Conservation (phyloP, 64 coral and sea anemone genomes). For the Actinia tenebrosa region DNA sequence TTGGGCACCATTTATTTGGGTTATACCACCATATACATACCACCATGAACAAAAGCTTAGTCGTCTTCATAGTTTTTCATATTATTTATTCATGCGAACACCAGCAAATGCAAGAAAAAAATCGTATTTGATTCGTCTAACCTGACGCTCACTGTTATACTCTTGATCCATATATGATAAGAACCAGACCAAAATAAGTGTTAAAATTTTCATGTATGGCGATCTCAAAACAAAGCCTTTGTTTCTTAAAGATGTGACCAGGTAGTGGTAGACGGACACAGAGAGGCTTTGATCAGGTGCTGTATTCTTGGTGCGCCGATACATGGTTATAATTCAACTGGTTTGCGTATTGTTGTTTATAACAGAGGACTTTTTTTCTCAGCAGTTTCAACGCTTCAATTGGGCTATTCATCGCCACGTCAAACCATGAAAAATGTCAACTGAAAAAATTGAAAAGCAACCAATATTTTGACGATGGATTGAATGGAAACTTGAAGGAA, state of each 20-base stretch:
- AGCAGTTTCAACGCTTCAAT: background rate
- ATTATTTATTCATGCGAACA: constrained; percentile 8
- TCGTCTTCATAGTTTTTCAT: background rate
- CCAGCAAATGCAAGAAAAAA: background rate
- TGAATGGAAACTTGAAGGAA: background rate
- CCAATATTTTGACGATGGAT: background rate
- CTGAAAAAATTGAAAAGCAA: background rate
- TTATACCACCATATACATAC: background rate
- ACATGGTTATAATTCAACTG: background rate
- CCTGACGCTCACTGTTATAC: background rate
- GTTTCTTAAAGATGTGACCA: background rate
- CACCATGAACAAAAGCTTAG: background rate
- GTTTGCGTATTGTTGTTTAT: background rate
- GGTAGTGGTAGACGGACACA: background rate
- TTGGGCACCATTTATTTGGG: background rate
- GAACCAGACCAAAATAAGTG: constrained; percentile 6
- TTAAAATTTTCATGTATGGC: background rate
- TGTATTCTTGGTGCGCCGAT: constrained; percentile 4
- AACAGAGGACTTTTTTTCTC: background rate
- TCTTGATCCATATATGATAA: background rate
- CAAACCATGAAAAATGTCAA: background rate
- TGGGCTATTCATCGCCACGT: constrained; percentile 7
- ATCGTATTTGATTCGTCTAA: background rate
- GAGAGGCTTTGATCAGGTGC: background rate
- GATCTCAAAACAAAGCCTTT: background rate